Base-by-base conservation (phyloP, 1,140 invertebrate species). In the Ptiloglossa arizonensis region DNA sequence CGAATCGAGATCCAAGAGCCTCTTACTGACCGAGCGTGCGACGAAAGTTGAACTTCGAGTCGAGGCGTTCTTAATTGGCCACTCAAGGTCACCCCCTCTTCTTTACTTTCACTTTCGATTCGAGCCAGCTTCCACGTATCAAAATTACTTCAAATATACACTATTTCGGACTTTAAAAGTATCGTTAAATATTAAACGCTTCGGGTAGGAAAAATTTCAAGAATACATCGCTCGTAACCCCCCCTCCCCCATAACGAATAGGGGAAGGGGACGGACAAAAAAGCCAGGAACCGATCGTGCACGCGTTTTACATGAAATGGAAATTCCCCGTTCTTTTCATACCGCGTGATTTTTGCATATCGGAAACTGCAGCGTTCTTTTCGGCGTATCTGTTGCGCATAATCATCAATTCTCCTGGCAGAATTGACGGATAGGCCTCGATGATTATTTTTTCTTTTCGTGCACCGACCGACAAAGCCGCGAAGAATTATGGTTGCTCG, bases 391-490 rank as follows among this genome's bases (percentile, higher is more conserved):
- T 67, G 48, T 60, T 60, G 68, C 48, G 68, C 81, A 59, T 72
- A 78, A 32, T 52, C 79, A 82, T 83, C 81, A 72, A 81, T 82
- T 81, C n/a, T 81, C 62, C 69, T 64, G 15, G 54, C 22, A n/a
- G 70, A 22, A 62, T 74, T 83, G 80, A 83, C 82, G 73, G 80
- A 83, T 83, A 78, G 74, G 44, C 19, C n/a, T 24, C 19, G 22
- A 46, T 76, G 60, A 77, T 63, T 71, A 60, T 82, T 19, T 41
- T 24, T 41, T n/a, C n/a, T 41, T 41, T 41, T 41, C 11, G 11
- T 13, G 9, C 81, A 76, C 69, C 57, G 71, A 19, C 15, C 46
- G 19, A 57, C 69, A 73, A 38, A 50, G 8, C 52, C 17, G 8
- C 27, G 38, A 27, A 64, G 79, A 82, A 69, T 82, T 82, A 82